Conservation (phyloP, 2,888 invertebrate species). For the Chironomus riparius region DNA sequence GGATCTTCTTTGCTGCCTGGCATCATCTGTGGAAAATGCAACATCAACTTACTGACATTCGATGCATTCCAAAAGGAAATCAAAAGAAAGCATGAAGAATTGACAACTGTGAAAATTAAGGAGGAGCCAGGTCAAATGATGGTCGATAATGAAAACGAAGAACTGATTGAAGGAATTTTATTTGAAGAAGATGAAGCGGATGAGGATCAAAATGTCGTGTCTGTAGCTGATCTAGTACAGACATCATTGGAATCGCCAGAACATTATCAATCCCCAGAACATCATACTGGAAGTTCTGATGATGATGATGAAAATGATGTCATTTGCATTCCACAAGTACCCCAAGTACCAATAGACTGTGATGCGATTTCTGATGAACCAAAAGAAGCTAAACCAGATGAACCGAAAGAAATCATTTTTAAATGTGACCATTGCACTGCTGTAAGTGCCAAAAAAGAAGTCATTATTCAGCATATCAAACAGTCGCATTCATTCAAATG, state of each 20-base stretch:
- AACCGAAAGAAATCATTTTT: not conserved
- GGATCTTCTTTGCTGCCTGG: not conserved
- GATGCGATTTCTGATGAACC: not conserved
- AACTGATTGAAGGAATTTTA: not conserved
- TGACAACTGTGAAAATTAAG: not conserved
- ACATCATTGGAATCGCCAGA: not conserved
- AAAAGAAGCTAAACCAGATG: not conserved
- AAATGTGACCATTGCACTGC: not conserved
- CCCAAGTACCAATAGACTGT: not conserved
- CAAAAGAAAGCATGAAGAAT: not conserved
- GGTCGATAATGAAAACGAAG: not conserved
- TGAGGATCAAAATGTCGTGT: not conserved
- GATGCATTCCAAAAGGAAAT: not conserved
- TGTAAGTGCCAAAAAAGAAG: not conserved
- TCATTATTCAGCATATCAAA: not conserved
- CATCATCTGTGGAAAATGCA: not conserved
- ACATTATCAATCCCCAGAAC: not conserved
- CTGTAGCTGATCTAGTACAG: not conserved
- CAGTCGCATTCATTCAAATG: not conserved
- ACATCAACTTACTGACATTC: not conserved
- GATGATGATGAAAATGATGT: not conserved
- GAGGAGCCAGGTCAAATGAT: not conserved
- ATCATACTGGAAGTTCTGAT: not conserved
- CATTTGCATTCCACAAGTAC: not conserved
- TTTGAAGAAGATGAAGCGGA: not conserved